Percentiles rank a stretch among this genome's conserved stretches.
phyloP scores from a whole-genome alignment of 2,888 invertebrate species.

The Ectropis crepuscularia region DNA sequence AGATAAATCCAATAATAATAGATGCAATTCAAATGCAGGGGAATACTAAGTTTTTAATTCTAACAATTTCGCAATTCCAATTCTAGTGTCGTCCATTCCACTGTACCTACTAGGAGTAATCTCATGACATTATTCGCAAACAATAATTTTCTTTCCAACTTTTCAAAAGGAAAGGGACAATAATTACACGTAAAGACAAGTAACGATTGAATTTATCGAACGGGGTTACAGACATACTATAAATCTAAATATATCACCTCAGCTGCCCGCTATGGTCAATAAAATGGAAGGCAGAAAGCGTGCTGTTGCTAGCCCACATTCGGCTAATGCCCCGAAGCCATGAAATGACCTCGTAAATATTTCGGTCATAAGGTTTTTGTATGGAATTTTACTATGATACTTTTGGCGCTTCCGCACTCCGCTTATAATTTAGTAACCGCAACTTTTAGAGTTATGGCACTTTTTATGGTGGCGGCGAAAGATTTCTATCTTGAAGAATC shows the following conservation, averaged over 20 bases:
- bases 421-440: constrained; percentile 1
- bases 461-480: constrained; percentile 14
- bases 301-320: constrained; percentile 41
- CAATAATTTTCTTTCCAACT: too few species aligned
- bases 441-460: constrained; percentile 7
- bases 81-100: too few species aligned
- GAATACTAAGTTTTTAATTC: too few species aligned
- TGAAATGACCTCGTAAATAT: constrained; percentile 40
- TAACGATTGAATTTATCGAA: too few species aligned
- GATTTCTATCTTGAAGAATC: neutral
- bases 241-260: constrained; percentile 5
- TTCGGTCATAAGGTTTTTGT: constrained; percentile 33
- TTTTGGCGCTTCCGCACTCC: constrained; percentile 19
- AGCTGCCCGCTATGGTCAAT: constrained; percentile 35
- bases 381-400: constrained; percentile 24
- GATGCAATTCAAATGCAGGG: too few species aligned
- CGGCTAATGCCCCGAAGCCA: constrained; percentile 37
- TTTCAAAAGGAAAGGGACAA: too few species aligned
- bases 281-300: constrained; percentile 42
- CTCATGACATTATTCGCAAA: too few species aligned
- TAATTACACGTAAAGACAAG: too few species aligned
- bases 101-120: too few species aligned
- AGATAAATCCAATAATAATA: too few species aligned
- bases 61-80: too few species aligned
- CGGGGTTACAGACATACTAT: neutral